These are phyloP conservation scores for Cinclus cinclus DNA, from an alignment of 2,113 vertebrate genomes.

Conservation along the genomic window DNA sequence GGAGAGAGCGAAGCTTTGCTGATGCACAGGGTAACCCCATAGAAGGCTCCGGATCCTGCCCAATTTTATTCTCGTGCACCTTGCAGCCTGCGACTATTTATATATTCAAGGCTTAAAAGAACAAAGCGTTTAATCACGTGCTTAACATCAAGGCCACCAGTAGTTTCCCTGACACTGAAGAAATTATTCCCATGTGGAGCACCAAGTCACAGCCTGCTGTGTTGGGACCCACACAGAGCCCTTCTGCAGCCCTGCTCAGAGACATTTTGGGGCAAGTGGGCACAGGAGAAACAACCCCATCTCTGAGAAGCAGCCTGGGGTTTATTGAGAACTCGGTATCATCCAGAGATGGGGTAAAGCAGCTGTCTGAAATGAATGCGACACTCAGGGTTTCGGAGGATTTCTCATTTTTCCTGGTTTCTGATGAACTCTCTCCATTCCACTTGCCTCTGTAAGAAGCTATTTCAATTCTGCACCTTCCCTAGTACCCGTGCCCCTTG, in stretches of 20 bases:
- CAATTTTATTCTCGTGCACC: background rate
- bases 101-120: background rate
- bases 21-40: background rate
- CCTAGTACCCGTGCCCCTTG: background rate
- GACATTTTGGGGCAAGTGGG: background rate
- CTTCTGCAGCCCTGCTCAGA: background rate
- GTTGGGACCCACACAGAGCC: background rate
- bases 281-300: background rate
- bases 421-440: background rate
- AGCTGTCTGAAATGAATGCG: background rate
- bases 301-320: background rate
- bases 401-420: background rate
- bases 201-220: background rate
- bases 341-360: background rate
- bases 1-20: background rate
- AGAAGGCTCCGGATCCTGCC: background rate
- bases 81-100: background rate
- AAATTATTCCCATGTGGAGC: background rate
- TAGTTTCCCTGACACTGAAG: background rate
- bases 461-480: background rate
- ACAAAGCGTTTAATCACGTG: background rate
- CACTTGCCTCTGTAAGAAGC: background rate
- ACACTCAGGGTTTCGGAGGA: background rate
- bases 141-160: background rate
- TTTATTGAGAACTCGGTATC: background rate